Evolutionary conservation across 2,888 invertebrate genomes (phyloP).

Genomic region (Metopia argyrocephala): DNA sequence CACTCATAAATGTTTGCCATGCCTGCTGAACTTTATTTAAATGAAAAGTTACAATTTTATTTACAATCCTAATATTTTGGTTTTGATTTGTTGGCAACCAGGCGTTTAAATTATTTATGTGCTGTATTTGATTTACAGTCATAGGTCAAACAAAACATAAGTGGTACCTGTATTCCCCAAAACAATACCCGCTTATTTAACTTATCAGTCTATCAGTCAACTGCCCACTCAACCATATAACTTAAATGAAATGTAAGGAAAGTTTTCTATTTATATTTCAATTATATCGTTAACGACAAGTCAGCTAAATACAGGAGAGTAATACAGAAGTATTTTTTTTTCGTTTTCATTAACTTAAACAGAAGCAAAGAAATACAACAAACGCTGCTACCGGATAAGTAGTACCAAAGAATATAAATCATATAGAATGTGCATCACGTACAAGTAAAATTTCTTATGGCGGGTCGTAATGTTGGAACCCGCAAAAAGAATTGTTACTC

Average conservation of each 20-base stretch:
- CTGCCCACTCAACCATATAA: neutral
- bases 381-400: no score
- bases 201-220: neutral
- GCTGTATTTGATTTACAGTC: neutral
- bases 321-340: no score
- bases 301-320: no score
- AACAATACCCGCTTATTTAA: neutral
- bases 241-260: neutral
- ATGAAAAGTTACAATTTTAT: neutral
- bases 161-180: neutral
- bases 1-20: neutral
- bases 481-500: no score
- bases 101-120: slow-evolving; percentile 5
- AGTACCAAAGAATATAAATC: no score
- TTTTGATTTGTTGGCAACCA: neutral
- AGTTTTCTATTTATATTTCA: no score
- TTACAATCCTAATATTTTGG: neutral
- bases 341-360: no score
- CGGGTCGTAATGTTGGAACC: no score
- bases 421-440: no score
- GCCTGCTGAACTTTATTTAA: neutral
- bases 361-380: no score
- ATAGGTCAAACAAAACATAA: slow-evolving; percentile 6
- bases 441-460: no score
- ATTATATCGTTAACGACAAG: no score